A percentile compares a stretch with the other conserved stretches of the same genome.
Evolutionary conservation across 30 jellyfish, hydroid and myxozoan species (phyloP).

Genomic region (Mastigias papua): DNA sequence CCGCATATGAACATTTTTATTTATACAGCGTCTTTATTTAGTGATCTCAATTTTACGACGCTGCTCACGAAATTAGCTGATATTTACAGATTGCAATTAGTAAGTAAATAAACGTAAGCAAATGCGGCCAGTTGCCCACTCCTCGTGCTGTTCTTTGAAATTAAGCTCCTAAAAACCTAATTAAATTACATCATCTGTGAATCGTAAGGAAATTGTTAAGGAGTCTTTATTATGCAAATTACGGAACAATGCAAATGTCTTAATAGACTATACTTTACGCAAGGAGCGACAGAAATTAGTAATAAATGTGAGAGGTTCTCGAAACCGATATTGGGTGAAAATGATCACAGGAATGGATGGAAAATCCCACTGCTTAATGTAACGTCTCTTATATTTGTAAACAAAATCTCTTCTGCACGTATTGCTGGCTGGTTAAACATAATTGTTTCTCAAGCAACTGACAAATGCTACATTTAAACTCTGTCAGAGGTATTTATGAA

Average conservation of each 20-base stretch:
- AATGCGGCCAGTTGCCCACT: not conserved
- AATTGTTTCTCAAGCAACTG: not conserved
- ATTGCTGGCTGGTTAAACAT: no score
- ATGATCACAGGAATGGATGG: not conserved
- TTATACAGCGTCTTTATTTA: not conserved
- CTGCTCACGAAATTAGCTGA: not conserved
- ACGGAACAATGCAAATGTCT: not conserved
- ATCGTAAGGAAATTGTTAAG: conserved; percentile 3
- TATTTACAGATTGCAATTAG: not conserved
- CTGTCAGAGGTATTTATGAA: no score
- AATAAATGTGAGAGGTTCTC: not conserved
- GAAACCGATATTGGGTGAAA: not conserved
- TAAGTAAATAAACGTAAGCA: not conserved
- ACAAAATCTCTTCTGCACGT: not conserved
- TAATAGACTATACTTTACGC: not conserved
- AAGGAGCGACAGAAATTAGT: not conserved
- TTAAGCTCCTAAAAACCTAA: not conserved
- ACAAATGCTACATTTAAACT: no score
- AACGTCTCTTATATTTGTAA: not conserved
- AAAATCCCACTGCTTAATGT: not conserved
- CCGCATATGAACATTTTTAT: not conserved
- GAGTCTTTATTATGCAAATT: not conserved
- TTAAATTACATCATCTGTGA: not conserved
- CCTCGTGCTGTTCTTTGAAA: not conserved
- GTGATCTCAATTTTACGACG: not conserved